Conservation (phyloP, 2,113 vertebrate genomes). For the Fulica atra region DNA sequence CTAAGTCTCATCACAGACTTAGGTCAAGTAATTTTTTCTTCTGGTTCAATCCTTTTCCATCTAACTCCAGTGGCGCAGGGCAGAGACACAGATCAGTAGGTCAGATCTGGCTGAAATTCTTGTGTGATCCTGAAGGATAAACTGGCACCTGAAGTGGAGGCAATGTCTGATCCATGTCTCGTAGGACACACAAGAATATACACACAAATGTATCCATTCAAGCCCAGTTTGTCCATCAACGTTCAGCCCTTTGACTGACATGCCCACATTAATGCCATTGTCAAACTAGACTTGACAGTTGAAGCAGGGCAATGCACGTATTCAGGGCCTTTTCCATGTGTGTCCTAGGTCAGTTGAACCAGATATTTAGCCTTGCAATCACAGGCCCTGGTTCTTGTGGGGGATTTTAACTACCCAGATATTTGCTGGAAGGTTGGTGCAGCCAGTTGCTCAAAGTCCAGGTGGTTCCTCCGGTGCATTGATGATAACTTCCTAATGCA, state of each 20-base stretch:
- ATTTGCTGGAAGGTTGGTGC: no score
- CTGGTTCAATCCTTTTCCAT: not conserved
- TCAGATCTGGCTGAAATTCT: not conserved
- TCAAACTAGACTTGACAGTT: rapidly evolving
- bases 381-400: no score
- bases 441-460: no score
- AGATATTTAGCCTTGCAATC: no score
- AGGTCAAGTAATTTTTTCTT: not conserved
- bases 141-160: not conserved
- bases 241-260: not conserved
- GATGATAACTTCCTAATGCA: no score
- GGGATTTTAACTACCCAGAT: no score
- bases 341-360: not conserved
- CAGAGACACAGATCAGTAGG: not conserved
- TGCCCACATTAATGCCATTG: not conserved
- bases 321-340: not conserved
- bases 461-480: no score
- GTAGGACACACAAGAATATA: not conserved
- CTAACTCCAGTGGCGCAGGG: not conserved
- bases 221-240: not conserved
- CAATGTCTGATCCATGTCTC: not conserved
- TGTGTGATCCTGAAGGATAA: not conserved
- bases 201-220: not conserved
- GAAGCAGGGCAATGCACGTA: not conserved
- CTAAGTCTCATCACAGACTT: not conserved